Percentiles rank a stretch among this genome's conserved stretches.
phyloP scores from a whole-genome alignment of 2,888 invertebrate species.

The Synanthedon vespiformis region DNA sequence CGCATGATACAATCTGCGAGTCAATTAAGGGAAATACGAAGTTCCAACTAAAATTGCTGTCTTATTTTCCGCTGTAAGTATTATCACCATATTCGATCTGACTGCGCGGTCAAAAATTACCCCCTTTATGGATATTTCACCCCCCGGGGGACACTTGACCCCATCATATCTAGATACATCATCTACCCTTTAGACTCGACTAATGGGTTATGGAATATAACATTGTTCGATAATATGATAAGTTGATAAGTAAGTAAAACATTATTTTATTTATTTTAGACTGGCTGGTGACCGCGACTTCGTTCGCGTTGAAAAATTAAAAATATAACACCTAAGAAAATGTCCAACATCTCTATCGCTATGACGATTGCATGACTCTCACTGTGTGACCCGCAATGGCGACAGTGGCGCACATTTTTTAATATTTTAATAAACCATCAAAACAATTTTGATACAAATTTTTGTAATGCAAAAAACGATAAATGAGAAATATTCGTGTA shows the following conservation, averaged over 20 bases:
- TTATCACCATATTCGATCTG: constrained; percentile 62
- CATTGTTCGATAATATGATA: not conserved
- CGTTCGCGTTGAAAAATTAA: too few species aligned
- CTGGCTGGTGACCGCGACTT: too few species aligned
- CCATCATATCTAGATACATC: constrained; percentile 61
- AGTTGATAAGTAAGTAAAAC: not conserved
- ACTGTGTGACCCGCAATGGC: too few species aligned
- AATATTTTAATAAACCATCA: too few species aligned
- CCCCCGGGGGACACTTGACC: constrained; percentile 68
- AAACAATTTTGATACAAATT: too few species aligned
- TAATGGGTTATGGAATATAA: constrained; percentile 33
- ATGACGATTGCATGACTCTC: too few species aligned
- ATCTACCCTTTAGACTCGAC: constrained; percentile 62
- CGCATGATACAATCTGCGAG: constrained; percentile 52
- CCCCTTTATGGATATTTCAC: constrained; percentile 66
- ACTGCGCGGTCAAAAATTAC: constrained; percentile 61
- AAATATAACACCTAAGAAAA: too few species aligned
- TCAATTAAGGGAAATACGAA: constrained; percentile 60
- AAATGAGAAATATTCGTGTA: too few species aligned
- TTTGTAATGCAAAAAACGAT: too few species aligned
- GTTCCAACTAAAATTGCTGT: constrained; percentile 61
- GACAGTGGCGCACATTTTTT: too few species aligned
- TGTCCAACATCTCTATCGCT: too few species aligned
- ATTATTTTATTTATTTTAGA: too few species aligned
- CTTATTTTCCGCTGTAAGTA: constrained; percentile 51